Evolutionary conservation across 2,113 vertebrate genomes (phyloP), one percentile per base, ranked within the genome.

Genomic region (Laterallus jamaicensis): DNA sequence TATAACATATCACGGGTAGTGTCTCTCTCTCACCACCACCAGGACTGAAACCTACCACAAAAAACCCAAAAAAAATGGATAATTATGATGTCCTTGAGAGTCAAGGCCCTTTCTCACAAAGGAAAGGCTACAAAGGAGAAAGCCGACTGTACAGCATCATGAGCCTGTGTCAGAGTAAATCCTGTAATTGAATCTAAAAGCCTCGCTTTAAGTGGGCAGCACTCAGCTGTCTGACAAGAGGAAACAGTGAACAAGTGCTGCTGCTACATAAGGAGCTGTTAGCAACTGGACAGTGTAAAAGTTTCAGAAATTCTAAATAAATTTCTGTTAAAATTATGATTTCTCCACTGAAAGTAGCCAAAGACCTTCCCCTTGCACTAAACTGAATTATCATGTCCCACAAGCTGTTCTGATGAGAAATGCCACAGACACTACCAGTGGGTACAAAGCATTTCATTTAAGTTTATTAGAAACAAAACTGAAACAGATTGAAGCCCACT

Each of bases 351-450:
- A 37, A 54, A 69, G 12, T 5, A 82, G 15, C 3, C 31, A 78
- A 21, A 64, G 16, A 35, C n/a, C 40, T 77, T 44, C 3, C 21
- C 28, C 29, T 50, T 40, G 37, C 21, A 49, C 66, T 74, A 28
- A 76, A 40, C 32, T 31, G 32, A 78, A 4, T 32, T n/a, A 20
- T 8, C 16, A 40, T 1, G 2, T 44, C 28, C 32, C 74, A 35
- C 71, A 52, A 44, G 37, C 54, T 91, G 69, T 88, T 75, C 18
- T 55, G n/a, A 22, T 68, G 50, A 76, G 49, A 73, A 87, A 12
- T 5, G 1, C 26, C 20, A 49, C 4, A 4, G 44, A n/a, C 10
- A 8, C 13, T 58, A 15, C 1, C 2, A 4, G 5, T n/a, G 31
- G 3, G 22, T 15, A 54, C 31, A 12, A 10, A 80, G 15, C 4